phyloP scores from a whole-genome alignment of 92 coral and sea anemone species.

The Epizoanthus ramosus region DNA sequence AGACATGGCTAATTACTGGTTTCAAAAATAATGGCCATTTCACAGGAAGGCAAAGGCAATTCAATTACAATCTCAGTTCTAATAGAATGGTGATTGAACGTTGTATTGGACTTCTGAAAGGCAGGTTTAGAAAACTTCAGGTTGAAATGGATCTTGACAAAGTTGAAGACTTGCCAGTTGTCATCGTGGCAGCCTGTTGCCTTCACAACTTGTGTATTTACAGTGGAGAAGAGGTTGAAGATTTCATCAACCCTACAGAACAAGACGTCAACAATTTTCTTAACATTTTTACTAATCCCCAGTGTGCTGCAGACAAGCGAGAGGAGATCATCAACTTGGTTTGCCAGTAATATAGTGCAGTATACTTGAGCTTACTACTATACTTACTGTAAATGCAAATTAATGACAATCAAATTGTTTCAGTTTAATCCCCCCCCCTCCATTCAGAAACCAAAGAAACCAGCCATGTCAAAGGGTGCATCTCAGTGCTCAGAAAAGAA shows the following conservation, averaged over 20 bases:
- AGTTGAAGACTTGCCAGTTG: neutral
- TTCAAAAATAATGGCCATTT: conserved; percentile 26
- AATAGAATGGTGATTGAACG: conserved; percentile 32
- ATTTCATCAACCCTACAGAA: conserved; percentile 10
- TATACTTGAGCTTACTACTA: neutral
- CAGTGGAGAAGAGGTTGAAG: neutral
- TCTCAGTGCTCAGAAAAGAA: conserved; percentile 26
- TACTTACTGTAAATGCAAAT: neutral
- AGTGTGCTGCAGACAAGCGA: conserved; percentile 40
- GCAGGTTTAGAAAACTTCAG: neutral
- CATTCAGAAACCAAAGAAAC: neutral
- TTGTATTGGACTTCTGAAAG: conserved; percentile 13
- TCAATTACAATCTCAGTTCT: conserved; percentile 13
- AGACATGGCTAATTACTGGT: conserved; percentile 26
- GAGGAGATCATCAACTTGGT: conserved; percentile 20
- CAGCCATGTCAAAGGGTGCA: conserved; percentile 23
- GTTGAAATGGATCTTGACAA: conserved; percentile 22
- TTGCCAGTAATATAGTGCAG: conserved; percentile 12
- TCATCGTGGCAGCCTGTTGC: conserved; percentile 10
- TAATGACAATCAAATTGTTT: conserved; percentile 14
- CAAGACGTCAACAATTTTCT: conserved; percentile 47
- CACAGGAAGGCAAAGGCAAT: conserved; percentile 16
- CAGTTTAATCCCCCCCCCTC: neutral
- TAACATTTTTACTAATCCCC: conserved; percentile 47
- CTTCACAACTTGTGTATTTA: conserved; percentile 20